These are phyloP conservation scores for Hemicordylus capensis DNA, from an alignment of 2,113 vertebrate genomes.

Conservation along the genomic window DNA sequence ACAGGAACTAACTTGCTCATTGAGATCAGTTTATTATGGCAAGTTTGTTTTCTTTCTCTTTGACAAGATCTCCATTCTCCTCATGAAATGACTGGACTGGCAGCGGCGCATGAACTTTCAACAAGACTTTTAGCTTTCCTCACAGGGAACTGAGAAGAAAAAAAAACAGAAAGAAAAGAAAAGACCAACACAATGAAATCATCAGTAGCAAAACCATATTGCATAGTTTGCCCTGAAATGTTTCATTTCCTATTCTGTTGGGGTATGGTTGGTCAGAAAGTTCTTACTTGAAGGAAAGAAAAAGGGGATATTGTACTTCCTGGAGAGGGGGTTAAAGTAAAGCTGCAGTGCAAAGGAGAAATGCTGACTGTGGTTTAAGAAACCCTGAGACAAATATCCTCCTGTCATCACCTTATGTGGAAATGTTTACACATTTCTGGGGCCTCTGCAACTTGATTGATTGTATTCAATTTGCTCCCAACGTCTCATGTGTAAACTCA, in stretches of 20 bases:
- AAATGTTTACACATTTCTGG: conserved; percentile 42
- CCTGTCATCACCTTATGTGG: conserved; percentile 34
- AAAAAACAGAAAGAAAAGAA: background rate
- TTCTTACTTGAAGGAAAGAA: background rate
- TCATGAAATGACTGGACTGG: background rate
- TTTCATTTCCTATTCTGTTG: conserved; percentile 15
- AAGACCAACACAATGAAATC: background rate
- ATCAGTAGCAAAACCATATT: background rate
- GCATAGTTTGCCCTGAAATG: conserved; percentile 19
- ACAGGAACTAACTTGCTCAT: background rate
- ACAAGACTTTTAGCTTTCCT: conserved; percentile 14
- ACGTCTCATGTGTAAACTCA: conserved; percentile 44
- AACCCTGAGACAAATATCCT: conserved; percentile 59
- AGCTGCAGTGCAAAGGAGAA: conserved; percentile 21
- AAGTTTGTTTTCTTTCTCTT: background rate
- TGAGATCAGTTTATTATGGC: background rate
- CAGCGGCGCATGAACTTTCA: background rate
- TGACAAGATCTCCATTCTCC: background rate
- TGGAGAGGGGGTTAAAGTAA: background rate
- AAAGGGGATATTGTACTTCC: background rate
- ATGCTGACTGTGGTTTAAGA: background rate
- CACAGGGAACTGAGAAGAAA: conserved; percentile 13
- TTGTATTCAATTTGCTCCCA: conserved; percentile 33
- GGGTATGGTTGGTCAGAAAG: background rate
- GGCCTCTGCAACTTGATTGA: conserved; percentile 57